These are phyloP conservation scores for Ctenicera cuprea DNA, from an alignment of 2,888 invertebrate species.

Conservation along the genomic window DNA sequence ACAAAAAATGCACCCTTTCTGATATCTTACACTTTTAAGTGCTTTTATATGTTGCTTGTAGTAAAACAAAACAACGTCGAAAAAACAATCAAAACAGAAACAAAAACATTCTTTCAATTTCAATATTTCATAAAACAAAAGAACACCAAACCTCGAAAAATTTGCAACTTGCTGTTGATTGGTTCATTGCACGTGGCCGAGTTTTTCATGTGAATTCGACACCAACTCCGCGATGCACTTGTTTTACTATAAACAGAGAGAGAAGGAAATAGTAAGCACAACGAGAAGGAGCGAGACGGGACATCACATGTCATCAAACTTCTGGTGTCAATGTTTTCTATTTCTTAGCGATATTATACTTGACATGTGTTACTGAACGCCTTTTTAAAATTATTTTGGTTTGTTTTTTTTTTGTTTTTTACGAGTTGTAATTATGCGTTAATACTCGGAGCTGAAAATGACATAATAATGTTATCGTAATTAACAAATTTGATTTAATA, in stretches of 20 bases:
- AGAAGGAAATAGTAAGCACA: not conserved
- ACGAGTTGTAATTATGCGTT: slow-evolving; percentile 13
- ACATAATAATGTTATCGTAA: not conserved
- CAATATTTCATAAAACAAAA: no score
- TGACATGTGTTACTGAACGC: slow-evolving; percentile 25
- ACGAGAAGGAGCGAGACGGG: not conserved
- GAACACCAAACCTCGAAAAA: no score
- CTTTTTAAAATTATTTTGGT: slow-evolving; percentile 6
- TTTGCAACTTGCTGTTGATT: not conserved
- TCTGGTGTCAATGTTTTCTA: slow-evolving; percentile 43
- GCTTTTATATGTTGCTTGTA: not conserved
- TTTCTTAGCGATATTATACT: not conserved
- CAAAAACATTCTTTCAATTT: no score
- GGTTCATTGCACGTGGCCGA: slow-evolving; percentile 10
- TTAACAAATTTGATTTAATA: not conserved
- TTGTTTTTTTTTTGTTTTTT: slow-evolving; percentile 15
- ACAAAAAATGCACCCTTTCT: slow-evolving; percentile 35
- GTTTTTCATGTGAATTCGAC: slow-evolving; percentile 1
- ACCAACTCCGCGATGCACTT: not conserved
- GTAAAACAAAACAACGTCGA: not conserved
- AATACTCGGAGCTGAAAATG: not conserved
- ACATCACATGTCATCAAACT: slow-evolving; percentile 38
- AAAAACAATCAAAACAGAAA: no score
- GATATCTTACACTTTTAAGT: slow-evolving; percentile 15
- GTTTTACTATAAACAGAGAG: not conserved